phyloP scores from a whole-genome alignment of 2,797 vertebrate genomes.

The Gephyroberyx darwinii region DNA sequence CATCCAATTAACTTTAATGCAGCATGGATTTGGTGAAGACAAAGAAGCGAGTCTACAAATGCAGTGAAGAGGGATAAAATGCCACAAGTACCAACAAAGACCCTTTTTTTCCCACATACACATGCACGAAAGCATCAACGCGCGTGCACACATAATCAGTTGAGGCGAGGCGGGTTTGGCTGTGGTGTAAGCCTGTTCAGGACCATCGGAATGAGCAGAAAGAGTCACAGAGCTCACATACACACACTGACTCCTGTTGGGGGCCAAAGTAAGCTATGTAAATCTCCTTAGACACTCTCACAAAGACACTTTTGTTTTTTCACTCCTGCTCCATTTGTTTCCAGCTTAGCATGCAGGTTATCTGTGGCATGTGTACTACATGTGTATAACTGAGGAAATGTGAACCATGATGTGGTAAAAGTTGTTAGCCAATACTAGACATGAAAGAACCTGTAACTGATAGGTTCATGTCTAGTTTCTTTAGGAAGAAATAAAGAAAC shows the following conservation, averaged over 20 bases:
- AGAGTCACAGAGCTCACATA: constrained; percentile 27
- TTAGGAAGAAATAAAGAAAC: no score
- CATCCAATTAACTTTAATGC: constrained; percentile 23
- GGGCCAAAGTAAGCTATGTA: constrained; percentile 69
- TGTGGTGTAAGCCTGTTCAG: constrained; percentile 61
- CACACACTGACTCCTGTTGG: constrained; percentile 56
- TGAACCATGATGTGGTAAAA: constrained; percentile 20
- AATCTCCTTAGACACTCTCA: constrained; percentile 78
- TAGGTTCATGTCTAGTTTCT: no score
- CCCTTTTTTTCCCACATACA: constrained; percentile 36
- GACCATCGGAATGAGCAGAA: constrained; percentile 44
- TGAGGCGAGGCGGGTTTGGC: constrained; percentile 43
- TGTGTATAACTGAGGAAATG: constrained; percentile 7
- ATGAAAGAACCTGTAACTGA: not conserved
- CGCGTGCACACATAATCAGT: constrained; percentile 33
- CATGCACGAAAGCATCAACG: constrained; percentile 22
- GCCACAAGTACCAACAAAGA: constrained; percentile 32
- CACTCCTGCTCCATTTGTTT: constrained; percentile 67
- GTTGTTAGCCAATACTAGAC: constrained; percentile 9
- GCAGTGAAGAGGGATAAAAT: constrained; percentile 6
- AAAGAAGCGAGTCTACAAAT: not conserved
- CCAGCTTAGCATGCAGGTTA: constrained; percentile 62
- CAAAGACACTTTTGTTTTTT: constrained; percentile 79
- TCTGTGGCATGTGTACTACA: constrained; percentile 53
- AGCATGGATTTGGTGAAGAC: not conserved